These are phyloP conservation scores for Encarsia formosa DNA, from an alignment of 2,888 invertebrate species.

Conservation along the genomic window DNA sequence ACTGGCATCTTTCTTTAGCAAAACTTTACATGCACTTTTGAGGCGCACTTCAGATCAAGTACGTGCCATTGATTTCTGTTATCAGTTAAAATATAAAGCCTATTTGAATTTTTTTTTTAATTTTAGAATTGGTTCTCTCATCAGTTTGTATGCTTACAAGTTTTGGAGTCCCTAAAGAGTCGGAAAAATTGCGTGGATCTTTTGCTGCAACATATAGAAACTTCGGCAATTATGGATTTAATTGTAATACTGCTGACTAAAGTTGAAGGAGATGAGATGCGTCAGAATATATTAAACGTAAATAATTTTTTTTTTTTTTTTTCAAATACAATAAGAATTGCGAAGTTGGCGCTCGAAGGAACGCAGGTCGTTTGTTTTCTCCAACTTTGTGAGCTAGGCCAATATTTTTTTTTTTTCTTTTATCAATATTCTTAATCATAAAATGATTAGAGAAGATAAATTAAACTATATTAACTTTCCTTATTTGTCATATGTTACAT, in stretches of 20 bases:
- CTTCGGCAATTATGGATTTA: slow-evolving; percentile 92
- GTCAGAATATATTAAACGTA: slow-evolving; percentile 68
- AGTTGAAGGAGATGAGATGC: slow-evolving; percentile 71
- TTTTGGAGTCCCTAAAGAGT: slow-evolving; percentile 86
- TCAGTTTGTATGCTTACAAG: slow-evolving; percentile 86
- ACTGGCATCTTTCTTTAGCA: slow-evolving; percentile 92
- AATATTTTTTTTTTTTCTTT: too few species aligned
- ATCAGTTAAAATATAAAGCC: not conserved
- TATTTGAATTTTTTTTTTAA: slow-evolving; percentile 4
- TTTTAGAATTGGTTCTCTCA: slow-evolving; percentile 84
- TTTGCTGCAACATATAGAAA: slow-evolving; percentile 84
- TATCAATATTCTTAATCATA: too few species aligned
- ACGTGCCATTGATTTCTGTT: slow-evolving; percentile 29
- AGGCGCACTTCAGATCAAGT: slow-evolving; percentile 83
- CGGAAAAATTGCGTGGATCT: slow-evolving; percentile 82
- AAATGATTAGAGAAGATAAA: too few species aligned
- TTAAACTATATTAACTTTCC: too few species aligned
- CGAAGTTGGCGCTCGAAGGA: not conserved
- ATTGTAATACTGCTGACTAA: slow-evolving; percentile 80
- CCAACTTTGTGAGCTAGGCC: too few species aligned
- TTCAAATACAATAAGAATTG: slow-evolving; percentile 3
- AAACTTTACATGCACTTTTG: slow-evolving; percentile 86
- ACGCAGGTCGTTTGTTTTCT: too few species aligned
- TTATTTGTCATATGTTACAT: too few species aligned
- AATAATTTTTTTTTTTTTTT: slow-evolving; percentile 36